These are phyloP conservation scores for Lemur catta DNA, from an alignment of 2,797 vertebrate genomes.

Conservation along the genomic window DNA sequence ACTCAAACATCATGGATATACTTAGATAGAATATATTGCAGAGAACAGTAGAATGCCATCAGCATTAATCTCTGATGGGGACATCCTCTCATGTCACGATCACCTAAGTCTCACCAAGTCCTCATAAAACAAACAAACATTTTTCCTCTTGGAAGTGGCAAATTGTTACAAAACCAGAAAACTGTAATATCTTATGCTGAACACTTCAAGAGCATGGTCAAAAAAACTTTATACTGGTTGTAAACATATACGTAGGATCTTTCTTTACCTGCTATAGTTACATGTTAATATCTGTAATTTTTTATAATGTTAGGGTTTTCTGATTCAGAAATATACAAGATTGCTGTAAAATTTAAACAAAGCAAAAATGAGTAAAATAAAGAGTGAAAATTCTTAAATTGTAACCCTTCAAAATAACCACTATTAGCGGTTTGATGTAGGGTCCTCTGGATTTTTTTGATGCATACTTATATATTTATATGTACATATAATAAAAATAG, in stretches of 20 bases:
- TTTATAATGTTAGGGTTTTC: neutral
- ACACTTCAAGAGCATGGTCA: neutral
- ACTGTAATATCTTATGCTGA: neutral
- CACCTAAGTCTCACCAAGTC: neutral
- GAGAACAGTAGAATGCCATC: neutral
- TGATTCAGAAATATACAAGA: neutral
- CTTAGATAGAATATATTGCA: neutral
- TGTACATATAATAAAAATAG: neutral
- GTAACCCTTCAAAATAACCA: conserved; percentile 12
- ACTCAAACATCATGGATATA: neutral
- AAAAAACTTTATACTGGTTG: conserved; percentile 5
- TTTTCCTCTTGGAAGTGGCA: neutral
- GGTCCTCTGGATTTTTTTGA: neutral
- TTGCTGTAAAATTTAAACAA: conserved; percentile 29
- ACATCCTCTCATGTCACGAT: neutral
- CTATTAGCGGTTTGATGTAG: neutral
- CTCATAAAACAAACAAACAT: neutral
- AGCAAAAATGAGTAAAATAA: neutral
- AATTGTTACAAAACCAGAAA: conserved; percentile 3
- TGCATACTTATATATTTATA: neutral
- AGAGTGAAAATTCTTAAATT: neutral
- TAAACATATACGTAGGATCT: neutral
- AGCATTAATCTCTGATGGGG: neutral
- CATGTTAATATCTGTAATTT: neutral
- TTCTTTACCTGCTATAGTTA: neutral